phyloP scores from a whole-genome alignment of 2,888 invertebrate genomes.

The Troides oblongomaculatus region DNA sequence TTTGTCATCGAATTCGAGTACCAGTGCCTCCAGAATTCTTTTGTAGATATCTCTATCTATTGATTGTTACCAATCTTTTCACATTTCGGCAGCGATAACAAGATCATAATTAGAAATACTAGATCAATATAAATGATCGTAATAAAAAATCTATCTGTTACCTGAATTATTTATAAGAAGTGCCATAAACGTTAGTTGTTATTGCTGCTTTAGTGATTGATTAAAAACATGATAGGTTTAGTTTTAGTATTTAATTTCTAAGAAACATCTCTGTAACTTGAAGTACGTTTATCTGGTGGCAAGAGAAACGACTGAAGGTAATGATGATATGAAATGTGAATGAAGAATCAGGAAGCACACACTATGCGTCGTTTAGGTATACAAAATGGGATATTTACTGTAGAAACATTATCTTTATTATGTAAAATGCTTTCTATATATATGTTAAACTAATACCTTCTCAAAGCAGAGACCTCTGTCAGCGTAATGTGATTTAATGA shows the following conservation, averaged over 20 bases:
- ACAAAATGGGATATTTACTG: too few species aligned
- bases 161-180: background rate
- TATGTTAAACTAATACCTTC: background rate
- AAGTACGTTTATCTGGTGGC: too few species aligned
- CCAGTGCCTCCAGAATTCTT: background rate
- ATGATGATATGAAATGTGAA: too few species aligned
- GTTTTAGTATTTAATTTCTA: background rate
- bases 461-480: background rate
- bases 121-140: background rate
- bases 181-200: background rate
- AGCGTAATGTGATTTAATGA: slow-evolving; percentile 13
- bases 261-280: too few species aligned
- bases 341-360: too few species aligned
- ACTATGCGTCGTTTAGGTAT: too few species aligned
- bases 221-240: background rate
- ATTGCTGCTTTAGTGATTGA: background rate
- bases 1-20: slow-evolving; percentile 11
- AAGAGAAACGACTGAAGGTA: too few species aligned
- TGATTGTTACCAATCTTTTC: background rate
- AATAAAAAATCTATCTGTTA: background rate
- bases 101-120: background rate
- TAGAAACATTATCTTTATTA: background rate
- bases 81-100: background rate
- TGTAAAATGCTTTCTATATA: background rate
- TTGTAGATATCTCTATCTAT: background rate